Conservation (phyloP, 2,797 vertebrate species). For the Myiotriccus ornatus region DNA sequence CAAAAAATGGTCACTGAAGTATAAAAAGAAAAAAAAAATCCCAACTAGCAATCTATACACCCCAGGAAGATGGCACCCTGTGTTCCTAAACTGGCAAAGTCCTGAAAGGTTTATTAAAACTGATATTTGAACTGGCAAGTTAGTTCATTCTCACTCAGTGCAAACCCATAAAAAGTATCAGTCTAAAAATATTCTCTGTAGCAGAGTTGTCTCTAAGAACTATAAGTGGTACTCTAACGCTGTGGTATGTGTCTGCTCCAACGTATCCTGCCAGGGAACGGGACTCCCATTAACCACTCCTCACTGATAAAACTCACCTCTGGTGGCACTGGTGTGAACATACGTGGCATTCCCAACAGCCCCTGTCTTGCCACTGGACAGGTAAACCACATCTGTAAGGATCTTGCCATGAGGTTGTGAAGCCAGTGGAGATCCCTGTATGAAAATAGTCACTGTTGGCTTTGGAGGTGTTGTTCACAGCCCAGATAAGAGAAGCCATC, state of each 20-base stretch:
- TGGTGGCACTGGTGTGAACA: fast-evolving
- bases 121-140: neutral
- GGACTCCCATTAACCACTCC: neutral
- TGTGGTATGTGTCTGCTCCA: neutral
- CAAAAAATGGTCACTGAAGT: neutral
- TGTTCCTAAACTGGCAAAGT: neutral
- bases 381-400: fast-evolving
- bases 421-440: neutral
- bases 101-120: neutral
- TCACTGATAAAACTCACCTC: neutral
- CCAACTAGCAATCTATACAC: neutral
- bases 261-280: neutral
- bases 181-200: neutral
- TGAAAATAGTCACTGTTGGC: neutral
- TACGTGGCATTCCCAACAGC: fast-evolving
- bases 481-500: neutral
- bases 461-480: neutral
- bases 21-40: neutral
- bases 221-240: neutral
- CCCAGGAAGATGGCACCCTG: neutral
- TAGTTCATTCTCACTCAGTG: neutral
- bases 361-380: too few relatives aligned
- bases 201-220: neutral
- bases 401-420: neutral
- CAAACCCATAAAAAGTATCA: neutral